These are phyloP conservation scores for Cantharis rufa DNA, from an alignment of 2,888 invertebrate genomes.

Conservation along the genomic window DNA sequence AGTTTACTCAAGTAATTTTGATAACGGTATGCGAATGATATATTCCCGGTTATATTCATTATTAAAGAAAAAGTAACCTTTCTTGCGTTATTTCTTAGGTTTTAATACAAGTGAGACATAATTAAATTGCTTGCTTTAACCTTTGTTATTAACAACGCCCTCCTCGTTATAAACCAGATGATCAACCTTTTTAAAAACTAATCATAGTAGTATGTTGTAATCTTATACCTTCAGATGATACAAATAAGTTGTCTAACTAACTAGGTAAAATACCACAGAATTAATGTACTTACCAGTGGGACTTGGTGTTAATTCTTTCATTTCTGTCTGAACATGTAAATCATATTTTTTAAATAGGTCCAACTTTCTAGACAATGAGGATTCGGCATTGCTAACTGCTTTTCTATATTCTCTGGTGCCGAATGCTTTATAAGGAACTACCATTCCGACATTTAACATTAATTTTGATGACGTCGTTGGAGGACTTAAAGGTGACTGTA, in stretches of 20 bases:
- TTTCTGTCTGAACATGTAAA: conserved; percentile 69
- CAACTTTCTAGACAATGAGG: conserved; percentile 68
- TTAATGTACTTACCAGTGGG: conserved; percentile 65
- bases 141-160: neutral
- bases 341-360: conserved; percentile 69
- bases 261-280: neutral
- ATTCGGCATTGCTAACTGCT: conserved; percentile 70
- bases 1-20: neutral
- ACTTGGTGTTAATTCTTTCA: conserved; percentile 76
- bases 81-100: neutral
- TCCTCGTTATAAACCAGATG: neutral
- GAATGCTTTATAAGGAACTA: conserved; percentile 78
- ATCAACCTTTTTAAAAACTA: neutral
- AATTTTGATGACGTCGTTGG: conserved; percentile 32
- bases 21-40: neutral
- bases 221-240: neutral
- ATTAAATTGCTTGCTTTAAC: neutral
- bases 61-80: neutral
- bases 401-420: conserved; percentile 74
- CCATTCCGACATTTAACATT: conserved; percentile 68
- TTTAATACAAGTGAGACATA: neutral
- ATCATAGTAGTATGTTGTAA: neutral
- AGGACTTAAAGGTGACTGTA: conserved; percentile 43
- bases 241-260: neutral
- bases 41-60: neutral